Conservation (phyloP, 2,797 vertebrate genomes). For the Hylomyscus alleni region DNA sequence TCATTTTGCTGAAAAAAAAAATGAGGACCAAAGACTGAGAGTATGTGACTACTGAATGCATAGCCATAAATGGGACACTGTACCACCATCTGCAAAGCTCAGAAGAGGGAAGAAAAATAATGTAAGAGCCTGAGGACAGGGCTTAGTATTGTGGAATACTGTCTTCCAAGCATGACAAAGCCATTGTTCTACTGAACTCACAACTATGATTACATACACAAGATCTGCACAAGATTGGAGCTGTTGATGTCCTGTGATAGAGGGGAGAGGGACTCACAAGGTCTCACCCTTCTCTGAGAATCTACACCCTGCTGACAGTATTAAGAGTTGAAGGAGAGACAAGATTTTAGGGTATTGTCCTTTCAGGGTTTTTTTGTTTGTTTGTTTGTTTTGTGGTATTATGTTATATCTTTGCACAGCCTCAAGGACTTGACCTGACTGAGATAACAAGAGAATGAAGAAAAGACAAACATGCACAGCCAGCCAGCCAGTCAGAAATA, state of each 20-base stretch:
- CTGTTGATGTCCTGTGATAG: not conserved
- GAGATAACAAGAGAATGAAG: not conserved
- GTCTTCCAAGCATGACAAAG: not conserved
- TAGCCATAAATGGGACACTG: not conserved
- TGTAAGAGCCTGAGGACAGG: not conserved
- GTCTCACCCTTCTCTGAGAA: not conserved
- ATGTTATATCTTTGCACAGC: not conserved
- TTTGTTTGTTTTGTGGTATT: not conserved
- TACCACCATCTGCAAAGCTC: not conserved
- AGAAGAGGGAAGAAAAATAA: not conserved
- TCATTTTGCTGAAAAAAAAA: conserved; percentile 36
- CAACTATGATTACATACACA: not conserved
- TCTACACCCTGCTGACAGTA: not conserved
- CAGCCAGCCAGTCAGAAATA: not conserved
- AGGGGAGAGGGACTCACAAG: not conserved
- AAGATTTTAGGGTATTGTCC: not conserved
- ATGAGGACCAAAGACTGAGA: not conserved
- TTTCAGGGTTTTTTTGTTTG: not conserved
- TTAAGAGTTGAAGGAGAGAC: not conserved
- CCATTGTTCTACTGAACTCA: not conserved
- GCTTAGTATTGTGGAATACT: not conserved
- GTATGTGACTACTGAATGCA: not conserved
- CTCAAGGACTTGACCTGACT: not conserved
- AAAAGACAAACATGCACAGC: not conserved
- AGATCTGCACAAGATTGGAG: not conserved